phyloP scores from a whole-genome alignment of 2,113 vertebrate genomes.

The Oryzias curvinotus region DNA sequence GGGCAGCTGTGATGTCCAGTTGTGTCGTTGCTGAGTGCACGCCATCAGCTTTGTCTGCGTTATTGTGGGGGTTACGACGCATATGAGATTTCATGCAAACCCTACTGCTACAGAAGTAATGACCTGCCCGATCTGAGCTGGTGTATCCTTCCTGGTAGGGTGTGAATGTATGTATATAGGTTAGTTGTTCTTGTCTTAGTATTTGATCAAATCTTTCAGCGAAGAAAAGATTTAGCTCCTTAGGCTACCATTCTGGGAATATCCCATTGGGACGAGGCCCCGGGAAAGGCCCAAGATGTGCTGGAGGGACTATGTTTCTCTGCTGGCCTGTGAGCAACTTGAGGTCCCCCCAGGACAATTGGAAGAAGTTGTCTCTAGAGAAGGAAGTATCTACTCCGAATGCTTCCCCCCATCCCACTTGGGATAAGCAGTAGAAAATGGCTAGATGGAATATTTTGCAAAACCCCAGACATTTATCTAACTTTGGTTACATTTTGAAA shows the following conservation, averaged over 20 bases:
- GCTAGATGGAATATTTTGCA: too few species aligned
- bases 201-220: too few species aligned
- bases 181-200: background rate
- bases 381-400: too few species aligned
- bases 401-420: too few species aligned
- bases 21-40: slow-evolving; percentile 41
- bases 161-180: background rate
- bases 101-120: slow-evolving; percentile 56
- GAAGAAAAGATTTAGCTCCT: too few species aligned
- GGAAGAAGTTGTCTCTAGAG: too few species aligned
- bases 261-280: background rate
- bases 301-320: too few species aligned
- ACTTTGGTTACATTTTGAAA: too few species aligned
- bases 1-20: slow-evolving; percentile 38
- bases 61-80: slow-evolving; percentile 3
- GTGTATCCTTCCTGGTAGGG: slow-evolving; percentile 10
- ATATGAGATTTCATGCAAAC: slow-evolving; percentile 35
- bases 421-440: too few species aligned
- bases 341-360: too few species aligned
- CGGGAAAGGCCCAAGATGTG: too few species aligned
- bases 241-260: background rate
- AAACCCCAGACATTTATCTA: too few species aligned
- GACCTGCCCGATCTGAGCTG: slow-evolving; percentile 46
- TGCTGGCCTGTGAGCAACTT: background rate
- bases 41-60: slow-evolving; percentile 14